phyloP scores from a whole-genome alignment of 2,888 invertebrate species.

The Rotaria socialis region DNA sequence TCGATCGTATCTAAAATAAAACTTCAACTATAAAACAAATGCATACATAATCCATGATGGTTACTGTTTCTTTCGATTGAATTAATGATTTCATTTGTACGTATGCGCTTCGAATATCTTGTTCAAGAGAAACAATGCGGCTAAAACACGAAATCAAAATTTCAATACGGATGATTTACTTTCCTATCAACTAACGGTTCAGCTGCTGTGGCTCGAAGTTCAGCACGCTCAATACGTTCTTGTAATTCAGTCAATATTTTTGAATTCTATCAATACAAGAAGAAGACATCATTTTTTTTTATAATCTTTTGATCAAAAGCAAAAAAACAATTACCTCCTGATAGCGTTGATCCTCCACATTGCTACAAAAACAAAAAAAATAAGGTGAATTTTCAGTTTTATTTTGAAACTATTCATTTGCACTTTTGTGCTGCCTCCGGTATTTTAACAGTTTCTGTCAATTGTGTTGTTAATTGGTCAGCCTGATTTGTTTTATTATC shows the following conservation, averaged over 20 bases:
- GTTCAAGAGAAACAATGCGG: background rate
- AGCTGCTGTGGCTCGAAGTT: background rate
- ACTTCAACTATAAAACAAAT: too few relatives aligned
- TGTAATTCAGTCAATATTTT: background rate
- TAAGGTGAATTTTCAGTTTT: too few relatives aligned
- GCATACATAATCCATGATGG: background rate
- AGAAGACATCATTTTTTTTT: background rate
- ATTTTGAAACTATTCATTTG: too few relatives aligned
- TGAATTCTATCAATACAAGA: background rate
- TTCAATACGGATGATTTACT: background rate
- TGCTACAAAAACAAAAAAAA: background rate
- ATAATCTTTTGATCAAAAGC: background rate
- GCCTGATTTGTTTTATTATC: background rate
- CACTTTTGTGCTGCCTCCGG: background rate
- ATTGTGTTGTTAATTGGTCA: background rate
- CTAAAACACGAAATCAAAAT: background rate
- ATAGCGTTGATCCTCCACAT: background rate
- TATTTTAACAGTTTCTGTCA: background rate
- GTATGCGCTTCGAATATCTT: conserved; percentile 12
- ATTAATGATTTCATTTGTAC: conserved; percentile 2
- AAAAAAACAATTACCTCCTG: too few relatives aligned
- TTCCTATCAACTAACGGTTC: background rate
- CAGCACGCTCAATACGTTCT: conserved; percentile 1
- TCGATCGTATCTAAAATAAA: background rate
- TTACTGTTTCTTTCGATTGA: background rate